Base-by-base conservation (phyloP, 1,140 invertebrate genomes). In the Hyphantria cunea region DNA sequence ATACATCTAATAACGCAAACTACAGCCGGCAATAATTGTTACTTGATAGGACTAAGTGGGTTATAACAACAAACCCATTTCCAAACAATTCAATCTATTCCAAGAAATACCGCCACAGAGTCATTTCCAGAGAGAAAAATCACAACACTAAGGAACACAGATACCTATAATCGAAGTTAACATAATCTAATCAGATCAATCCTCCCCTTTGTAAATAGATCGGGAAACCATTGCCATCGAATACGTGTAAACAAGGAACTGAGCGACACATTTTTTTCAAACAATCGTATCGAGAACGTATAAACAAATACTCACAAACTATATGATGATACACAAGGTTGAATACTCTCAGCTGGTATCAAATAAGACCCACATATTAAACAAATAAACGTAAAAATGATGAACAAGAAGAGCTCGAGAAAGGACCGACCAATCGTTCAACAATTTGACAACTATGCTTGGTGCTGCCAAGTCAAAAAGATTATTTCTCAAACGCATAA, bases 191-290 rank as follows among this genome's bases (percentile, higher is more conserved):
- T 60, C n/a, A 42, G 50, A 56, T 56, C 48, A 64, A 86, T 88
- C 81, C 85, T 81, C 85, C 86, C 86, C 85, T 88, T 88, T 84
- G 81, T 86, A 88, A 88, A 86, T 82, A 84, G 65, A 78, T 77
- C 63, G 62, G 69, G 58, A 61, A 68, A 74, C 70, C 65, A 78
- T 64, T 70, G 68, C 74, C 71, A 68, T 67, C 77, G 66, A 76
- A 83, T 79, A 90, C 86, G 86, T 90, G 85, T 90, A 88, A 88
- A 90, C 87, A 88, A 87, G 74, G 62, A 49, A 64, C 42, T 37
- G 66, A 58, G 58, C 32, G 25, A 71, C 65, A 67, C 49, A 71
- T 66, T 70, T 68, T 77, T 63, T 11, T 12, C 14, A 48, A 56
- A 15, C 54, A 53, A 42, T 54, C 61, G 34, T 17, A 15, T 17